Evolutionary conservation across 2,888 invertebrate species (phyloP).

Genomic region (Cyaniris semiargus): DNA sequence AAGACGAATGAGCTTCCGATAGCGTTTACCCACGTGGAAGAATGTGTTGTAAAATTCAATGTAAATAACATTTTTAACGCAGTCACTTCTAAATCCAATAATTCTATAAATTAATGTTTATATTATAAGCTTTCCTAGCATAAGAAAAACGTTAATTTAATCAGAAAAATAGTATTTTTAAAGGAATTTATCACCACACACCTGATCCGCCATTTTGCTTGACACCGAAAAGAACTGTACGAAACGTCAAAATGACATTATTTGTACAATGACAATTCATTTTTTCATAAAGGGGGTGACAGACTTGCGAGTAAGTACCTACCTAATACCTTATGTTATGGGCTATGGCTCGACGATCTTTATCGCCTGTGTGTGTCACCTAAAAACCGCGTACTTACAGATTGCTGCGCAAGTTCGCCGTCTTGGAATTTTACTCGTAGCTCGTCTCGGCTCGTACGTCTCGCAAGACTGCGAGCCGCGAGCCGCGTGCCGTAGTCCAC

Average conservation of each 20-base stretch:
- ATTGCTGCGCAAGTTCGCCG: too few relatives aligned
- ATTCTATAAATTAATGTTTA: neutral
- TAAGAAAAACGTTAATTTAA: neutral
- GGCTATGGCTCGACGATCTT: too few relatives aligned
- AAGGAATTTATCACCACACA: conserved; percentile 71
- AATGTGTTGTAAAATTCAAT: neutral
- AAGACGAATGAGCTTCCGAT: neutral
- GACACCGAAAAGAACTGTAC: conserved; percentile 74
- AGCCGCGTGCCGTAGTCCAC: too few relatives aligned
- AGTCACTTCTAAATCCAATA: neutral
- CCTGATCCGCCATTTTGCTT: conserved; percentile 91
- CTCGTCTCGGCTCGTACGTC: too few relatives aligned
- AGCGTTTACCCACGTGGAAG: conserved; percentile 54
- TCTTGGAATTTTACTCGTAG: too few relatives aligned
- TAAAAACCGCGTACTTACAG: too few relatives aligned
- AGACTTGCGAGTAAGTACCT: too few relatives aligned
- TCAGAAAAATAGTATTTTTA: conserved; percentile 53
- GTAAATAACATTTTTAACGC: neutral
- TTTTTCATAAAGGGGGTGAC: too few relatives aligned
- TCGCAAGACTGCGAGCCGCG: too few relatives aligned
- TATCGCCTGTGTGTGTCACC: too few relatives aligned
- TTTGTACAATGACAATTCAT: neutral
- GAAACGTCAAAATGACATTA: neutral
- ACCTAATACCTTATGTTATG: too few relatives aligned
- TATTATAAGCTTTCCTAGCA: neutral